A percentile compares a stretch with the other conserved stretches of the same genome.
phyloP scores from a whole-genome alignment of 2,113 vertebrate species.

The Phylloscopus whistleri region DNA sequence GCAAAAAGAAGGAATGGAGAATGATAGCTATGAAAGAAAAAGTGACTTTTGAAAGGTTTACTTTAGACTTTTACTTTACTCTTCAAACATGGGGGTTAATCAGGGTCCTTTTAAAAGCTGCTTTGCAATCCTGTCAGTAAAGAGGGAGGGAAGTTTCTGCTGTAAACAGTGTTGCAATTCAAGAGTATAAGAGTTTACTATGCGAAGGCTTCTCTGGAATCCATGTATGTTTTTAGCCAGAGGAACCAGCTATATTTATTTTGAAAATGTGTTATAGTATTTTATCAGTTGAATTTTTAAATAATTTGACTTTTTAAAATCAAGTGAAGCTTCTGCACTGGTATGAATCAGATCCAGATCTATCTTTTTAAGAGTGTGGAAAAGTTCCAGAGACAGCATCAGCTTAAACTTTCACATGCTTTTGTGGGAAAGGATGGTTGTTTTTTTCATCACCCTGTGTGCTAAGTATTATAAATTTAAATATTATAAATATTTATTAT shows the following conservation, averaged over 20 bases:
- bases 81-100: neutral
- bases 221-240: neutral
- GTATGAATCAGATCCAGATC: neutral
- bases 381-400: neutral
- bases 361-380: neutral
- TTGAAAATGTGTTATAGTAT: neutral
- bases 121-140: neutral
- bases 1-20: neutral
- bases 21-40: neutral
- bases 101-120: neutral
- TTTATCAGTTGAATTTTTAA: neutral
- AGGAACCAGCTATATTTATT: neutral
- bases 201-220: neutral
- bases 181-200: neutral
- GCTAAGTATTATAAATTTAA: neutral
- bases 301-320: neutral
- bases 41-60: neutral
- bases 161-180: neutral
- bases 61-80: neutral
- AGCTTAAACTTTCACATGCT: neutral
- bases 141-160: neutral
- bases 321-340: neutral
- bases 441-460: accelerated
- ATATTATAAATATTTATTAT: neutral
- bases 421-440: neutral